A percentile compares a stretch with the other conserved stretches of the same genome.
Conservation (phyloP, 2,113 vertebrate genomes). For the Camelus bactrianus region DNA sequence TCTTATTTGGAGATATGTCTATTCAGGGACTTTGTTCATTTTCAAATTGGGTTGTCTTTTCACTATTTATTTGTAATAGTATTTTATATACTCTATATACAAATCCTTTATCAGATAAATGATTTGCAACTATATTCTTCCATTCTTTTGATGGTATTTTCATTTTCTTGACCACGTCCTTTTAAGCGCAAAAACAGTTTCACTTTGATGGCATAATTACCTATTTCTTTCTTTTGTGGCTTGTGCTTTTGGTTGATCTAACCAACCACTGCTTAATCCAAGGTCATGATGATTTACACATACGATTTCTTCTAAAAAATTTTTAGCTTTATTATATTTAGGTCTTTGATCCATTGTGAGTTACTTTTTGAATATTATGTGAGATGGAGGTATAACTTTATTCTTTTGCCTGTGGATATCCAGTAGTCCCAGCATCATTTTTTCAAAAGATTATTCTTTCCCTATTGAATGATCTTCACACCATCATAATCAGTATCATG, state of each 20-base stretch:
- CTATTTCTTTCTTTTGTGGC: background rate
- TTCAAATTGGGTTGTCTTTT: background rate
- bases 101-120: background rate
- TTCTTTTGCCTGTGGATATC: background rate
- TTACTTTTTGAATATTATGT: background rate
- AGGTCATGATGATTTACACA: background rate
- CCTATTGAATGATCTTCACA: background rate
- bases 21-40: background rate
- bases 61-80: background rate
- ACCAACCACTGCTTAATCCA: background rate
- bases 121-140: background rate
- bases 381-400: background rate
- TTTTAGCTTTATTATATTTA: background rate
- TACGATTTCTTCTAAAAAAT: background rate
- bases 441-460: background rate
- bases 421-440: background rate
- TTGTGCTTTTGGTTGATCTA: background rate
- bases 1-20: background rate
- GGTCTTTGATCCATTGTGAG: background rate
- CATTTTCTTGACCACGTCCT: background rate
- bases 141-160: background rate
- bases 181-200: background rate
- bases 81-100: background rate
- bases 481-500: background rate
- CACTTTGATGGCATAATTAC: background rate